These are phyloP conservation scores for Carassius auratus DNA, from an alignment of 2,113 vertebrate genomes.

Conservation along the genomic window DNA sequence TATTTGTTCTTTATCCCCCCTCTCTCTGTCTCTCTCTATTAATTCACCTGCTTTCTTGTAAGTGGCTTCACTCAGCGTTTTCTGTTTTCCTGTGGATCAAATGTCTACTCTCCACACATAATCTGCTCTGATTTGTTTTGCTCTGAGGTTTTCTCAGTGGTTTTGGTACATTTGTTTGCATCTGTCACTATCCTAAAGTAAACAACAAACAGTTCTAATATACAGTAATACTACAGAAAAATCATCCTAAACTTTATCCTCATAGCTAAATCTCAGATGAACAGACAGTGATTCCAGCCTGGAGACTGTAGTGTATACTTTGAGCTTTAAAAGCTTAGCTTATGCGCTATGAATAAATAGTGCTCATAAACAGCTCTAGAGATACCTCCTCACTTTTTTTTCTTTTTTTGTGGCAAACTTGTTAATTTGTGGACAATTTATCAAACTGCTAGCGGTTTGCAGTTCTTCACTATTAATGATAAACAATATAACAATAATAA, in stretches of 20 bases:
- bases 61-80: slow-evolving; percentile 80
- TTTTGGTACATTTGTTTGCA: neutral
- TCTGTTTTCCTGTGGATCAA: slow-evolving; percentile 79
- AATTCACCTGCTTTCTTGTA: slow-evolving; percentile 64
- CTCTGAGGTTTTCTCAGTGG: slow-evolving; percentile 67
- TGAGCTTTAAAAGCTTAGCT: neutral
- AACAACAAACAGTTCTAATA: neutral
- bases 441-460: no score
- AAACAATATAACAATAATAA: no score
- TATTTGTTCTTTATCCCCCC: slow-evolving; percentile 48
- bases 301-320: neutral
- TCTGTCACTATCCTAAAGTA: neutral
- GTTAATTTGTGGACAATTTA: no score
- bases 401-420: no score
- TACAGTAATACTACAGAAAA: neutral
- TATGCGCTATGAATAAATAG: no score
- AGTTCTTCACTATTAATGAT: no score
- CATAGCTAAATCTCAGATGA: neutral
- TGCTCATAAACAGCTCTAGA: no score
- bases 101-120: slow-evolving; percentile 80
- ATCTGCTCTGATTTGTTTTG: slow-evolving; percentile 79
- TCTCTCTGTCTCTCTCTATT: slow-evolving; percentile 54
- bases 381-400: no score
- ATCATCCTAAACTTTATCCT: neutral
- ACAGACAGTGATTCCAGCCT: neutral